Evolutionary conservation across 2,888 invertebrate species (phyloP).

Genomic region (Dryococelus australis): DNA sequence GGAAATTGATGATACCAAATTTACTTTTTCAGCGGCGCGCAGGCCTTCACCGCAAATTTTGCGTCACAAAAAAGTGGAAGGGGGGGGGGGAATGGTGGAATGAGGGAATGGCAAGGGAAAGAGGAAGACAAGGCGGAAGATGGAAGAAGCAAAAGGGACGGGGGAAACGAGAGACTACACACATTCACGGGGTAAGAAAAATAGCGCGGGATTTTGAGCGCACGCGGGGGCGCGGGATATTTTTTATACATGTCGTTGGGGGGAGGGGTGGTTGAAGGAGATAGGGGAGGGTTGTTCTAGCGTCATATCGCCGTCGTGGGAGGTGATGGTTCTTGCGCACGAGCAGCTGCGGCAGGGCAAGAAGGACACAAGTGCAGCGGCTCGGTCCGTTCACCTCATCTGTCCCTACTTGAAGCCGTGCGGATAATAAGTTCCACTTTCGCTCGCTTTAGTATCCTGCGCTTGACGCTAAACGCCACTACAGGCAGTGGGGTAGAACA

Average conservation of each 20-base stretch:
- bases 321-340: no score
- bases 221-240: neutral
- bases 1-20: slow-evolving; percentile 43
- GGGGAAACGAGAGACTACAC: neutral
- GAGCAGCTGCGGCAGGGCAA: no score
- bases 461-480: no score
- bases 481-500: no score
- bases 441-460: no score
- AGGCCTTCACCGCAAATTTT: slow-evolving; percentile 18
- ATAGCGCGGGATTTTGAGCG: slow-evolving; percentile 16
- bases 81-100: neutral
- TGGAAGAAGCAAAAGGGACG: neutral
- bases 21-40: slow-evolving; percentile 27
- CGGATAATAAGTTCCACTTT: no score
- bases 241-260: neutral
- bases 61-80: slow-evolving; percentile 1
- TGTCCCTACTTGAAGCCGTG: no score
- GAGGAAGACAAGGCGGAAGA: no score
- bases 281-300: neutral
- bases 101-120: neutral
- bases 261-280: neutral
- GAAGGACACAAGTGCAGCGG: no score
- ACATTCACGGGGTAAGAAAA: neutral
- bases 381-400: no score
- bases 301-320: neutral